These are phyloP conservation scores for Pseudomyrmex gracilis DNA, from an alignment of 1,140 invertebrate genomes.

Conservation along the genomic window DNA sequence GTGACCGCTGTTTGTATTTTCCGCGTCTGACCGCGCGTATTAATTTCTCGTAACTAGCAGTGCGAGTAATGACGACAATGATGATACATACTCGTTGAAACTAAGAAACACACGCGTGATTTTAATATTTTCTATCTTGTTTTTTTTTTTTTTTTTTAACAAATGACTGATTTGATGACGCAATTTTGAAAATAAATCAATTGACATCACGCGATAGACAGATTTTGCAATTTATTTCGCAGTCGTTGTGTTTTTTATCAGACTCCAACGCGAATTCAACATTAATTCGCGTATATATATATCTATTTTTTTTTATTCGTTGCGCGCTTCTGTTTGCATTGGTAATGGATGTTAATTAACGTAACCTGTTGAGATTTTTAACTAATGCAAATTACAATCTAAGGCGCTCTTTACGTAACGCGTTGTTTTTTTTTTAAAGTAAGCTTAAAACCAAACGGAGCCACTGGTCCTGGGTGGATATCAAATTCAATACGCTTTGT, in stretches of 20 bases:
- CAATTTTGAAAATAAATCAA: too few relatives aligned
- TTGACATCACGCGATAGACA: too few relatives aligned
- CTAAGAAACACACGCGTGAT: too few relatives aligned
- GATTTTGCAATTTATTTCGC: too few relatives aligned
- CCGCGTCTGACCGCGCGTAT: neutral
- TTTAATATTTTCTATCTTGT: too few relatives aligned
- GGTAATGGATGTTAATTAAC: conserved; percentile 4
- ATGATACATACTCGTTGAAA: neutral
- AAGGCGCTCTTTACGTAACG: neutral
- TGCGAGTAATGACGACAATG: neutral
- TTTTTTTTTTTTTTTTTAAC: too few relatives aligned
- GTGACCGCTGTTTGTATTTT: neutral
- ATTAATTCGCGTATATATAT: neutral
- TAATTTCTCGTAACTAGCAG: neutral
- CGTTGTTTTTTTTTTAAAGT: neutral
- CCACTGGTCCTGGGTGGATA: too few relatives aligned
- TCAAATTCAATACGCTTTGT: too few relatives aligned
- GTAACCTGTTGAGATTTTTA: neutral
- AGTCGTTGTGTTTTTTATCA: too few relatives aligned
- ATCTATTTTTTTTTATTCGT: neutral
- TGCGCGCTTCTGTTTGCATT: neutral
- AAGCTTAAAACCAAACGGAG: too few relatives aligned
- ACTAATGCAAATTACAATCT: neutral
- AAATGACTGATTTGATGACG: too few relatives aligned
- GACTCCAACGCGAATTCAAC: neutral